Conservation (phyloP, 2,797 vertebrate species). For the Simalia tracyae region DNA sequence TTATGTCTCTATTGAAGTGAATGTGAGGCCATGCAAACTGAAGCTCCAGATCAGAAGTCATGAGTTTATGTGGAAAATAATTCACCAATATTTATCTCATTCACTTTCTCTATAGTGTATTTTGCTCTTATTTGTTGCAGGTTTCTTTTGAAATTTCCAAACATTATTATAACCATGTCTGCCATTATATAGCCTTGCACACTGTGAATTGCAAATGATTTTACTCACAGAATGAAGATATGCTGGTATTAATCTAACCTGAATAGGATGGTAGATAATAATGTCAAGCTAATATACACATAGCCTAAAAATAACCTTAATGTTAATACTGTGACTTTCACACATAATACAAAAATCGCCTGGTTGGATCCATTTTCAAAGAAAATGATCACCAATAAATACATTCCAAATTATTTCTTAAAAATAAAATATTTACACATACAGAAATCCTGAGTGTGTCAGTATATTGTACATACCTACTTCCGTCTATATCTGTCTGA, state of each 20-base stretch:
- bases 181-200: constrained; percentile 52
- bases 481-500: background rate
- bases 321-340: background rate
- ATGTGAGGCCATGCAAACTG: too few relatives aligned
- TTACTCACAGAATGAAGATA: constrained; percentile 55
- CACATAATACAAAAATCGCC: background rate
- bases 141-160: constrained; percentile 34
- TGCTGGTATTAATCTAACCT: constrained; percentile 58
- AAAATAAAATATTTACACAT: background rate
- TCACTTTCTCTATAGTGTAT: background rate
- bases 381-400: background rate
- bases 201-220: constrained; percentile 62
- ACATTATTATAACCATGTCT: constrained; percentile 16
- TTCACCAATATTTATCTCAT: background rate
- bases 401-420: background rate
- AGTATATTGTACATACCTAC: background rate
- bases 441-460: background rate
- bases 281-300: background rate
- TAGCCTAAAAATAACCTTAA: background rate
- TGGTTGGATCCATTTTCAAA: background rate
- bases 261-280: constrained; percentile 57
- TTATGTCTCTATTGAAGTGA: background rate
- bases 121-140: background rate
- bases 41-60: background rate
- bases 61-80: background rate